A percentile compares a stretch with the other conserved stretches of the same genome.
phyloP scores from a whole-genome alignment of 1,140 invertebrate species.

The Ips typographus region DNA sequence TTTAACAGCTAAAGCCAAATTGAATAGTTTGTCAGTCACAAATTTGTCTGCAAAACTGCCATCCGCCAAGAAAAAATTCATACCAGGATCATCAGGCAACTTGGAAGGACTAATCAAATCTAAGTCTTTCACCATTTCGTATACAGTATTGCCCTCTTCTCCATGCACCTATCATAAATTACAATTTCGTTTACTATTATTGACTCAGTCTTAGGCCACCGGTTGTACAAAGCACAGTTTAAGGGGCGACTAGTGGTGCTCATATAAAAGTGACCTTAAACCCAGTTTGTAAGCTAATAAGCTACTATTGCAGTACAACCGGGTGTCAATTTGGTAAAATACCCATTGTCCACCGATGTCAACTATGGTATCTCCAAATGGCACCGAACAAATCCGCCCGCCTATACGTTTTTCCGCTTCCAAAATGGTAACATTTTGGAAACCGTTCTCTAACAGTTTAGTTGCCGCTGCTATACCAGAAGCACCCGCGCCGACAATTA shows the following conservation, averaged over 20 bases:
- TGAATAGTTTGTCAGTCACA: slow-evolving; percentile 49
- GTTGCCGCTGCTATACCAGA: slow-evolving; percentile 62
- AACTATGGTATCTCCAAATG: slow-evolving; percentile 62
- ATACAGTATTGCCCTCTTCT: slow-evolving; percentile 71
- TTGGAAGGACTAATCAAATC: neutral
- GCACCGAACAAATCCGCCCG: slow-evolving; percentile 64
- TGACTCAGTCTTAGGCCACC: neutral
- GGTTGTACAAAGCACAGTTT: too few species aligned
- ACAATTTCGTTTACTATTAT: neutral
- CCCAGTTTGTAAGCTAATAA: slow-evolving; percentile 57
- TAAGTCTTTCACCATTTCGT: slow-evolving; percentile 59
- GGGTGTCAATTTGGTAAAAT: neutral
- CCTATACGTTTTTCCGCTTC: slow-evolving; percentile 75
- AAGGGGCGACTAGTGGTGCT: too few species aligned
- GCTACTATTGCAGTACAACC: neutral
- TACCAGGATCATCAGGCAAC: slow-evolving; percentile 20
- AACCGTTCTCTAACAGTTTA: slow-evolving; percentile 56
- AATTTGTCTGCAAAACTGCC: slow-evolving; percentile 52
- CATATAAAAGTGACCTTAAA: too few species aligned
- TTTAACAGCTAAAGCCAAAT: slow-evolving; percentile 35
- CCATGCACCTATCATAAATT: slow-evolving; percentile 68
- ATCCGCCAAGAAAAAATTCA: slow-evolving; percentile 38
- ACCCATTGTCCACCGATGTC: slow-evolving; percentile 66
- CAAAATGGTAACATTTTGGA: slow-evolving; percentile 59
- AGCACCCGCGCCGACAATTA: slow-evolving; percentile 60